These are phyloP conservation scores for Zaprionus africanus DNA, from an alignment of 1,140 invertebrate species.

Conservation along the genomic window DNA sequence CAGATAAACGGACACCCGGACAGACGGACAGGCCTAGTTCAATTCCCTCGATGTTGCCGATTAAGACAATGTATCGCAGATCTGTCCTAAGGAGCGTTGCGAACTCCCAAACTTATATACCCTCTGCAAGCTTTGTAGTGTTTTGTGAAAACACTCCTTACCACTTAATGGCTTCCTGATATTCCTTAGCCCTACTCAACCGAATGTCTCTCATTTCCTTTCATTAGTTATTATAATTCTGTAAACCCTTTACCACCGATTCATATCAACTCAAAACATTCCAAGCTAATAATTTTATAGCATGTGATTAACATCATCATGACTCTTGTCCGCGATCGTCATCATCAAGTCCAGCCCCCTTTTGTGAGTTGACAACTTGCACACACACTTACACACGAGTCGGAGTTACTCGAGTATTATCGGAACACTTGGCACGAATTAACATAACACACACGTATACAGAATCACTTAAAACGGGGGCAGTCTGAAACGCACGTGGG, in stretches of 20 bases:
- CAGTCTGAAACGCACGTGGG: slow-evolving; percentile 48
- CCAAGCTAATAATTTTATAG: background rate
- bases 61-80: too few species aligned
- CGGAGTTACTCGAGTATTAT: slow-evolving; percentile 34
- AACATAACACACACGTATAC: slow-evolving; percentile 40
- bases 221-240: background rate
- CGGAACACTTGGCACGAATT: slow-evolving; percentile 55
- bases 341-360: slow-evolving; percentile 12
- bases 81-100: too few species aligned
- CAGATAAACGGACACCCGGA: too few species aligned
- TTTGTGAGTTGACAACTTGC: slow-evolving; percentile 3
- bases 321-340: background rate
- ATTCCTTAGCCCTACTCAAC: background rate
- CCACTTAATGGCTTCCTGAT: background rate
- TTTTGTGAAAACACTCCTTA: too few species aligned
- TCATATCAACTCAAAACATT: background rate
- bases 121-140: too few species aligned
- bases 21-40: too few species aligned
- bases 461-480: slow-evolving; percentile 38
- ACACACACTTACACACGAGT: slow-evolving; percentile 12
- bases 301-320: slow-evolving; percentile 5
- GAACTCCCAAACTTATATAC: too few species aligned
- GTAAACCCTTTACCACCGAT: background rate
- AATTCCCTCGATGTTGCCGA: too few species aligned
- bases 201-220: background rate